Evolutionary conservation across 2,113 vertebrate species (phyloP).

Genomic region (Pseudorasbora parva): DNA sequence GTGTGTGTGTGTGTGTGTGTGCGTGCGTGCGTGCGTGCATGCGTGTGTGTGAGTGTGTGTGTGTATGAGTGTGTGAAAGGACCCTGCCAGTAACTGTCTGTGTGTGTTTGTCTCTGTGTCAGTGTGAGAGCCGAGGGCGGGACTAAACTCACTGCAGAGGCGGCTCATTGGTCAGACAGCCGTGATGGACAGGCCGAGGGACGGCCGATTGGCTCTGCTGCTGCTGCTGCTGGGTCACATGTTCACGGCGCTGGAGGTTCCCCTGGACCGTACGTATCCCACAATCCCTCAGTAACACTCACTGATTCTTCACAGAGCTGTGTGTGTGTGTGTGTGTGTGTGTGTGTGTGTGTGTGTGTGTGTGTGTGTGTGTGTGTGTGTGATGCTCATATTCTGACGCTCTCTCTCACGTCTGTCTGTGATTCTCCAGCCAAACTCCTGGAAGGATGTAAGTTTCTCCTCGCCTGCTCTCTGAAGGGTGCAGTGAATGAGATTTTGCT

Average conservation of each 20-base stretch:
- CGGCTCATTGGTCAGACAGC: constrained; percentile 57
- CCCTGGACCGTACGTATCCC: constrained; percentile 90
- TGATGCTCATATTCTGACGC: constrained; percentile 56
- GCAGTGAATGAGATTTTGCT: constrained; percentile 43
- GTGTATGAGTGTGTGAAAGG: not conserved
- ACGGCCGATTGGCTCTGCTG: constrained; percentile 73
- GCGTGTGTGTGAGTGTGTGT: too few relatives aligned
- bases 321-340: not conserved
- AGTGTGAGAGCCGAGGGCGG: constrained; percentile 63
- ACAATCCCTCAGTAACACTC: not conserved
- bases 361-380: too few relatives aligned
- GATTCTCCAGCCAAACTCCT: constrained; percentile 90
- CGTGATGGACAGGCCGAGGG: constrained; percentile 77
- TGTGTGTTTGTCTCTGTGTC: constrained; percentile 27
- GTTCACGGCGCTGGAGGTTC: constrained; percentile 88
- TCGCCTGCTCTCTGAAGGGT: not conserved
- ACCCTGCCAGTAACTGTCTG: not conserved
- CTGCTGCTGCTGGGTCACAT: constrained; percentile 84
- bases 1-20: too few relatives aligned
- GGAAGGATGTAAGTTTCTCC: constrained; percentile 95
- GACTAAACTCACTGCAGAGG: constrained; percentile 66
- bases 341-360: not conserved
- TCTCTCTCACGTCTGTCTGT: constrained; percentile 68
- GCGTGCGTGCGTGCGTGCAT: too few relatives aligned
- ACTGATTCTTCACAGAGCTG: not conserved